These are phyloP conservation scores for Kryptolebias marmoratus DNA, from an alignment of 2,113 vertebrate species.

Conservation along the genomic window DNA sequence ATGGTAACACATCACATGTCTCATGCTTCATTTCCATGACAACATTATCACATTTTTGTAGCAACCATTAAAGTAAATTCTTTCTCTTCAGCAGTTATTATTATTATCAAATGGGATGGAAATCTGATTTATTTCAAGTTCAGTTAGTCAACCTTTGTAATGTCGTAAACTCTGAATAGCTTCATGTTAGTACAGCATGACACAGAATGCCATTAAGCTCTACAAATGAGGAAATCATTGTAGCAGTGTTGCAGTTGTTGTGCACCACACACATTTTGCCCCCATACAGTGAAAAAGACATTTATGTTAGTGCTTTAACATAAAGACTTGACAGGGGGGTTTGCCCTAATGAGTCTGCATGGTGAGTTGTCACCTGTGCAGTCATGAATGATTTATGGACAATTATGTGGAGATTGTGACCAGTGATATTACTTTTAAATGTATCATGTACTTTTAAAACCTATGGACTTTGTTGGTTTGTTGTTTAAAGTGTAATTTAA, in stretches of 20 bases:
- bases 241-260: slow-evolving; percentile 36
- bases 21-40: background rate
- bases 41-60: slow-evolving; percentile 2
- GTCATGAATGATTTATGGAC: slow-evolving; percentile 61
- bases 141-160: background rate
- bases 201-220: slow-evolving; percentile 8
- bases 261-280: slow-evolving; percentile 43
- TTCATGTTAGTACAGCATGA: background rate
- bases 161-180: background rate
- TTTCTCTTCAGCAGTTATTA: background rate
- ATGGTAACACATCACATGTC: background rate
- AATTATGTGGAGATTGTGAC: slow-evolving; percentile 21
- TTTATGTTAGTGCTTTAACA: slow-evolving; percentile 44
- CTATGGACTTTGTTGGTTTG: background rate
- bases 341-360: slow-evolving; percentile 56
- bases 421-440: slow-evolving; percentile 9
- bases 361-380: slow-evolving; percentile 45
- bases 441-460: background rate
- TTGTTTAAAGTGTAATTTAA: background rate
- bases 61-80: background rate
- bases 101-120: background rate
- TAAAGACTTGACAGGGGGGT: slow-evolving; percentile 56
- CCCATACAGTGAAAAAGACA: slow-evolving; percentile 41
- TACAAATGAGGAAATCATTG: slow-evolving; percentile 41
- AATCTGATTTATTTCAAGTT: slow-evolving; percentile 2